Conservation (phyloP, 2,113 vertebrate species). For the Rhinichthys klamathensis region DNA sequence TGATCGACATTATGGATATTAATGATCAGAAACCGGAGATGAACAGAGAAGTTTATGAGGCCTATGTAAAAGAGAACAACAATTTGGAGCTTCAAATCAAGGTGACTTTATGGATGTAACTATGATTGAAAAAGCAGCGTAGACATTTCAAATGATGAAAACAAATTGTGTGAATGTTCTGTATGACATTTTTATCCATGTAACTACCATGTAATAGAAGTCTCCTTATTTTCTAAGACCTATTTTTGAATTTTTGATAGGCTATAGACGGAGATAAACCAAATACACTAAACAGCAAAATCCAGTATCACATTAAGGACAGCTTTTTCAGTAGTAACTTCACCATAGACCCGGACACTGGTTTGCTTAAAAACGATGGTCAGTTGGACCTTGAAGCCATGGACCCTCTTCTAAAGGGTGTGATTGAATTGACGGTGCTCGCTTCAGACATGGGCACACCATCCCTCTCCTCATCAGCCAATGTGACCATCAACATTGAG, state of each 20-base stretch:
- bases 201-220: not conserved
- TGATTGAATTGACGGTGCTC: conserved; percentile 75
- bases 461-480: conserved; percentile 53
- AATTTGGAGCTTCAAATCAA: conserved; percentile 68
- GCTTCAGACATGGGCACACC: conserved; percentile 82
- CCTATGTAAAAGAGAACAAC: conserved; percentile 78
- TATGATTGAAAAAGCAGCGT: not conserved
- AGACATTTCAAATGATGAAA: not conserved
- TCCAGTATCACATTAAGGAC: conserved; percentile 75
- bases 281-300: conserved; percentile 75
- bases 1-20: conserved; percentile 81
- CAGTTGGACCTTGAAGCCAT: conserved; percentile 84
- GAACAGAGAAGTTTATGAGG: conserved; percentile 75
- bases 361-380: conserved; percentile 72
- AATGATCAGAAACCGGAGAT: conserved; percentile 80
- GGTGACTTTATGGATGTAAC: conserved; percentile 61
- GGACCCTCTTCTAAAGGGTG: conserved; percentile 69
- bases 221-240: not conserved
- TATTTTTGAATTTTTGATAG: conserved; percentile 66
- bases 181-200: not conserved
- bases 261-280: conserved; percentile 84
- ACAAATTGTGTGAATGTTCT: not conserved
- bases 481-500: conserved; percentile 81
- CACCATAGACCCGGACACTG: conserved; percentile 71
- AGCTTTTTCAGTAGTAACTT: conserved; percentile 82